Base-by-base conservation (phyloP, 2,888 invertebrate genomes). In the Anarsia innoxiella region DNA sequence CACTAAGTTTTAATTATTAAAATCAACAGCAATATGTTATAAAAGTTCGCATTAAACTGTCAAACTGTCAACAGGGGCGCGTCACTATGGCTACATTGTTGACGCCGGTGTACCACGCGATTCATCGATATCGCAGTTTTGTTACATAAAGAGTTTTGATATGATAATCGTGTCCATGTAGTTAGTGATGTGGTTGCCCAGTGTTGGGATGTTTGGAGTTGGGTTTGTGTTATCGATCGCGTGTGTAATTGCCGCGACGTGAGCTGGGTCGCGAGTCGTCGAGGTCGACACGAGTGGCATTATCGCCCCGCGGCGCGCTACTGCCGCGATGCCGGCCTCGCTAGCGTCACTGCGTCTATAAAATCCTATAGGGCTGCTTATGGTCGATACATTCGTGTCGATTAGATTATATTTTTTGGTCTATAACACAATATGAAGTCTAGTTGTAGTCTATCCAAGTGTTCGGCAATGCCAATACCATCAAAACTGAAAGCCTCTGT, bases 1-100 rank as follows among this genome's bases (percentile, higher is more conserved):
- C 58, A 57, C 57, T 48, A 59, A 63, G 44, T 33, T 51, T 41
- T 53, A 51, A 51, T 60, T 60, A 58, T 48, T 45, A 59, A 60
- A 59, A 61, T 56, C 51, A 58, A 56, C 55, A 56, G 46, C 51
- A n/a, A n/a, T n/a, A n/a, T n/a, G 51, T 60, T 45, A 48, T 48
- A 58, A 53, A 50, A 41, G 43, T 44, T 51, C 49, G 54, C 58
- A 56, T 59, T 53, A 47, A 53, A 56, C 59, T 73, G 73, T 76
- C 73, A 76, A 66, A 65, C 45, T 57, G 70, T 78, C 76, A 78
- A 79, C 80, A 77, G 49, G 46, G 48, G 53, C 61, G 61, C 69
- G 78, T 83, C 82, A 72, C 83, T 83, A 83, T 83, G 80, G 59
- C 78, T 82, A 84, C 83, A 79, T 74, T 80, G 82, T 82, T 82